These are phyloP conservation scores for Ochotona princeps DNA, from an alignment of 2,113 vertebrate genomes.

Conservation along the genomic window DNA sequence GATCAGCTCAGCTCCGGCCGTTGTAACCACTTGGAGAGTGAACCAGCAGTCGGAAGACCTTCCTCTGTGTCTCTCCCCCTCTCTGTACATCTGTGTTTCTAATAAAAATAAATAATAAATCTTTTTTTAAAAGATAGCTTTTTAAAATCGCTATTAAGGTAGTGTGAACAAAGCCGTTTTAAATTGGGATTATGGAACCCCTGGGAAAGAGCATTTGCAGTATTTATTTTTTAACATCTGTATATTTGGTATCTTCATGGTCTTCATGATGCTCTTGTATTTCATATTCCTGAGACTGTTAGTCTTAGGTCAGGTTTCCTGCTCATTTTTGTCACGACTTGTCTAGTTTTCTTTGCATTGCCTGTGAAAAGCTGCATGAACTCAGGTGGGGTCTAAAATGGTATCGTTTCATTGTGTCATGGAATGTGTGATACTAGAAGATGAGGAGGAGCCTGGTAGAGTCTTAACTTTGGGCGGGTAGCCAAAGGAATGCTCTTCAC, in stretches of 20 bases:
- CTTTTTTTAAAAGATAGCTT: no score
- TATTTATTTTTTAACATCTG: background rate
- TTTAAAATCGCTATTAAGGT: background rate
- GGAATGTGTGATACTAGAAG: background rate
- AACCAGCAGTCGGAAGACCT: no score
- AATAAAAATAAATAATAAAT: no score
- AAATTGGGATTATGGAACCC: background rate
- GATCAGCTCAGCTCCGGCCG: no score
- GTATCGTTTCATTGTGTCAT: conserved; percentile 60
- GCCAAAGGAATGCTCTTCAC: conserved; percentile 8
- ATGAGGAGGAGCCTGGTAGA: background rate
- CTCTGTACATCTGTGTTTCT: no score
- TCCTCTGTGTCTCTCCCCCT: no score
- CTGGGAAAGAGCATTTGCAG: background rate
- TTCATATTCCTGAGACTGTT: conserved; percentile 52
- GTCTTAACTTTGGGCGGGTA: conserved; percentile 61
- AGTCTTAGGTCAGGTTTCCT: conserved; percentile 60
- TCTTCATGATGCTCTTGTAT: conserved; percentile 62
- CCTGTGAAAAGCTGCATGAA: conserved; percentile 66
- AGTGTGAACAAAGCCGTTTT: background rate
- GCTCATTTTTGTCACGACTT: conserved; percentile 65
- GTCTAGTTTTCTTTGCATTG: conserved; percentile 52
- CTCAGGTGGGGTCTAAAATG: conserved; percentile 60
- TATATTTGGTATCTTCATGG: background rate
- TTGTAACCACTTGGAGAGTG: no score